Conservation (phyloP, 2,888 invertebrate genomes). For the Leuctra nigra region DNA sequence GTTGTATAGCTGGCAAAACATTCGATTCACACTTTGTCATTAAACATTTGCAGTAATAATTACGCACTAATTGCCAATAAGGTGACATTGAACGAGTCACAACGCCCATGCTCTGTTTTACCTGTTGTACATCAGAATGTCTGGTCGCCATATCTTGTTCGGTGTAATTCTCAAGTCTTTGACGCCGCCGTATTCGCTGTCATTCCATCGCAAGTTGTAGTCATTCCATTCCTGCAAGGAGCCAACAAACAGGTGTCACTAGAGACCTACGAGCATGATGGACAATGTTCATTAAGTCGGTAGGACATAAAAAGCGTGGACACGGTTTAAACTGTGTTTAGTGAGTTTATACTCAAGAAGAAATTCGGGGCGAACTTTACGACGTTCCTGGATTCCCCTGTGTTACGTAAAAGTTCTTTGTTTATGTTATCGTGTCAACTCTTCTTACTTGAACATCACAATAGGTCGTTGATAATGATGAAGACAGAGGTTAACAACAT, state of each 20-base stretch:
- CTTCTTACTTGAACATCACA: too few species aligned
- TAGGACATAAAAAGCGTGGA: too few species aligned
- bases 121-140: slow-evolving; percentile 99
- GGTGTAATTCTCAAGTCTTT: slow-evolving; percentile 92
- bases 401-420: too few species aligned
- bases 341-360: too few species aligned
- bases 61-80: neutral
- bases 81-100: neutral
- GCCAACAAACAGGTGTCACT: neutral
- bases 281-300: too few species aligned
- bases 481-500: too few species aligned
- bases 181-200: slow-evolving; percentile 88
- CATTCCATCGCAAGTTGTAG: slow-evolving; percentile 95
- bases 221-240: slow-evolving; percentile 90
- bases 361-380: too few species aligned
- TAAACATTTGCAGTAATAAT: neutral
- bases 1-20: too few species aligned
- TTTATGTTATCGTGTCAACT: too few species aligned
- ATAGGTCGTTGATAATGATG: too few species aligned
- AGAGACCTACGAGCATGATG: neutral
- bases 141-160: slow-evolving; percentile 95
- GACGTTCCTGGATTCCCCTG: too few species aligned
- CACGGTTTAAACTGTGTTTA: too few species aligned
- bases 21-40: neutral
- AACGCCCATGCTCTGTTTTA: slow-evolving; percentile 37